Percentiles rank a stretch among this genome's conserved stretches.
Evolutionary conservation across 2,797 vertebrate genomes (phyloP).

Genomic region (Simalia tracyae): DNA sequence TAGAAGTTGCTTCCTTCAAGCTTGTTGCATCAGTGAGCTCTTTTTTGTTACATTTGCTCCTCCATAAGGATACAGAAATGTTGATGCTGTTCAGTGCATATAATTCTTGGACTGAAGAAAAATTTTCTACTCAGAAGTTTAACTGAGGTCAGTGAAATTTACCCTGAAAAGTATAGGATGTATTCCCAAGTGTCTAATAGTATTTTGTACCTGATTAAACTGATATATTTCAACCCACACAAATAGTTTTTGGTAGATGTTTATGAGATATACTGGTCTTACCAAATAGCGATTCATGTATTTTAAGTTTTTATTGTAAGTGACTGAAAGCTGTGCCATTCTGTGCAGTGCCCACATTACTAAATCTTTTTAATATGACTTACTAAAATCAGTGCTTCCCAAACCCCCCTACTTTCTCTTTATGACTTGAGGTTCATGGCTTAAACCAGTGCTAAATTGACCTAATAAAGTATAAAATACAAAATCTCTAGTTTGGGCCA

Average conservation of each 20-base stretch:
- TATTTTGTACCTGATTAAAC: not conserved
- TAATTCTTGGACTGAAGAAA: not conserved
- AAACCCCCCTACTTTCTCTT: no score
- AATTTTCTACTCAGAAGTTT: no score
- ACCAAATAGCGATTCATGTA: not conserved
- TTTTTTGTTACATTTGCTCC: not conserved
- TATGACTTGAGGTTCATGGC: not conserved
- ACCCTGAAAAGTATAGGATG: no score
- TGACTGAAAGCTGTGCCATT: not conserved
- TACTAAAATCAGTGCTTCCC: no score
- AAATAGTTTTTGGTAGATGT: not conserved
- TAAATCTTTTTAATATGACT: no score
- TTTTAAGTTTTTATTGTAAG: not conserved
- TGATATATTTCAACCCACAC: not conserved
- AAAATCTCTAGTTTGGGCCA: not conserved
- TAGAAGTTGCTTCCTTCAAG: not conserved
- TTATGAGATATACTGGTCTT: not conserved
- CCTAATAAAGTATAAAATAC: not conserved
- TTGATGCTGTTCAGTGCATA: not conserved
- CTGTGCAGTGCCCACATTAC: not conserved
- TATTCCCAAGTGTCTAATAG: no score
- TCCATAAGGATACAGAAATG: not conserved
- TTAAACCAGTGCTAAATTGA: not conserved
- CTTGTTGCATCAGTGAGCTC: not conserved
- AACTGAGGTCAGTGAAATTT: no score